Conservation (phyloP, 2,888 invertebrate genomes). For the Dioctria linearis region DNA sequence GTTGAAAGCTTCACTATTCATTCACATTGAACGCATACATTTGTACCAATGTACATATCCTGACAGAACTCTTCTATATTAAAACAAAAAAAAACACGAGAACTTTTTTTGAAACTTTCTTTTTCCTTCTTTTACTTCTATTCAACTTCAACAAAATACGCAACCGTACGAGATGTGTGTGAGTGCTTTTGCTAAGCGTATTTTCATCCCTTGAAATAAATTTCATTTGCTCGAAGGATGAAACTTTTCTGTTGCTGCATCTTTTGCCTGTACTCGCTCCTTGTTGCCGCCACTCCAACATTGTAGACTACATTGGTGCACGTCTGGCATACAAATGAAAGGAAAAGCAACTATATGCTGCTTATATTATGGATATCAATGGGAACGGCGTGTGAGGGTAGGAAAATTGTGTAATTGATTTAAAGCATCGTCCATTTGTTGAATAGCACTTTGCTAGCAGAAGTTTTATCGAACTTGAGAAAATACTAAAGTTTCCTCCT, state of each 20-base stretch:
- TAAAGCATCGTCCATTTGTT: conserved; percentile 45
- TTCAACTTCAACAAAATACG: too few relatives aligned
- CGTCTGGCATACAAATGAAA: conserved; percentile 56
- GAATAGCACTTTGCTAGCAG: conserved; percentile 24
- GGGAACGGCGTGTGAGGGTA: conserved; percentile 22
- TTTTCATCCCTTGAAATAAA: conserved; percentile 19
- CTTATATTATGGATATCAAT: neutral
- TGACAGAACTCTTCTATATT: too few relatives aligned
- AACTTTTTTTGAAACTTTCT: too few relatives aligned
- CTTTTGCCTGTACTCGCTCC: conserved; percentile 23
- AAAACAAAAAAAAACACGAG: too few relatives aligned
- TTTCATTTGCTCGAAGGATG: conserved; percentile 50
- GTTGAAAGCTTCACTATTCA: too few relatives aligned
- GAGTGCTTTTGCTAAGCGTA: neutral
- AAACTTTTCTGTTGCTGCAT: conserved; percentile 54
- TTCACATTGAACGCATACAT: too few relatives aligned
- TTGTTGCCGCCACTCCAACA: conserved; percentile 18
- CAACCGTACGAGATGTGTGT: too few relatives aligned
- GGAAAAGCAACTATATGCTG: conserved; percentile 1
- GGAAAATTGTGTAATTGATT: conserved; percentile 45
- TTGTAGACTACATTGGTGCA: conserved; percentile 47
- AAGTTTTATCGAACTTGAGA: conserved; percentile 39
- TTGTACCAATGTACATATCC: too few relatives aligned
- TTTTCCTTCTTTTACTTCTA: too few relatives aligned
- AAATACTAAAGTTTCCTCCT: conserved; percentile 32